These are phyloP conservation scores for Phoenicopterus ruber DNA, from an alignment of 2,113 vertebrate genomes.

Conservation along the genomic window DNA sequence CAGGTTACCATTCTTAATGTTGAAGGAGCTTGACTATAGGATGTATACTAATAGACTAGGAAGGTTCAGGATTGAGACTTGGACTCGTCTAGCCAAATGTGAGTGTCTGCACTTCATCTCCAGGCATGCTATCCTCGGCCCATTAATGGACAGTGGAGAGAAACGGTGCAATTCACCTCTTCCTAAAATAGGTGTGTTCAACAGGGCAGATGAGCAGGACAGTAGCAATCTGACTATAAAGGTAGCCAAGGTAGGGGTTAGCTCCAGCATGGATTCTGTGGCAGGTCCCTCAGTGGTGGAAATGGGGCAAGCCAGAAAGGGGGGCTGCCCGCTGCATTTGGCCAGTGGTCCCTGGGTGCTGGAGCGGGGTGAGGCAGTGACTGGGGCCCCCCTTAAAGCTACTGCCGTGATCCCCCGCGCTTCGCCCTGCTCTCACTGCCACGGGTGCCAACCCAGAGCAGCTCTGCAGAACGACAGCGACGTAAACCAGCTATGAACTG, in stretches of 20 bases:
- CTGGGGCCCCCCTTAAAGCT: not conserved
- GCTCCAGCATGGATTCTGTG: not conserved
- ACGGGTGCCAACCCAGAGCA: not conserved
- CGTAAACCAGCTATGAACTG: not conserved
- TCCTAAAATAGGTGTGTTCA: not conserved
- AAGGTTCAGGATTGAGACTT: not conserved
- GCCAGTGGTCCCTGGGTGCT: not conserved
- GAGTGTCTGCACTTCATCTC: not conserved
- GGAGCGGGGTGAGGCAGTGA: not conserved
- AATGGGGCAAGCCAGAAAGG: not conserved
- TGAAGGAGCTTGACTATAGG: not conserved
- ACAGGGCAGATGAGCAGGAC: not conserved
- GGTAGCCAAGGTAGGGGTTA: not conserved
- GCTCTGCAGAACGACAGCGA: not conserved
- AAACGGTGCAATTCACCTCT: not conserved
- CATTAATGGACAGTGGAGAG: not conserved
- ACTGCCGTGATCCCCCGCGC: accelerated
- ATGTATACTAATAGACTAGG: not conserved
- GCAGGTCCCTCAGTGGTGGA: not conserved
- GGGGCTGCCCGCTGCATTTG: accelerated
- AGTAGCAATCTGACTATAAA: not conserved
- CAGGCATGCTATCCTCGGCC: not conserved
- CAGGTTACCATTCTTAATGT: not conserved
- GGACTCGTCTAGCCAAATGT: not conserved
- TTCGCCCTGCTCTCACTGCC: not conserved